Conservation (phyloP, 2,888 invertebrate species). For the Ophion slaviceki region DNA sequence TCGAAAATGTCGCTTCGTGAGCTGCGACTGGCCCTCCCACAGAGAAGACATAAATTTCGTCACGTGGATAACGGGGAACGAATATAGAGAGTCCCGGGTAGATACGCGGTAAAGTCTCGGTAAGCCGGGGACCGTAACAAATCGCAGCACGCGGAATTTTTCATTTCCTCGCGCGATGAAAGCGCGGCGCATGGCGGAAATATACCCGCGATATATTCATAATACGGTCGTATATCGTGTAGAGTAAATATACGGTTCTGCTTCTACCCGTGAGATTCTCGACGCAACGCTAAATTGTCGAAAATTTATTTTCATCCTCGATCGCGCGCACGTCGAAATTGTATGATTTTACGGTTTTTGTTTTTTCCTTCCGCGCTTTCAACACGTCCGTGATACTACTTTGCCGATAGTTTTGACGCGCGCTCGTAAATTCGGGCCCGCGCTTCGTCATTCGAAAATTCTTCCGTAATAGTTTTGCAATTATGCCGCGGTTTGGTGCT, state of each 20-base stretch:
- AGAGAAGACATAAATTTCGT: background rate
- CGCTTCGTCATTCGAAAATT: conserved; percentile 20
- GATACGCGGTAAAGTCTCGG: too few species aligned
- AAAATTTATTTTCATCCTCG: background rate
- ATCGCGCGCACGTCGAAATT: background rate
- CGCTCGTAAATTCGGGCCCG: conserved; percentile 14
- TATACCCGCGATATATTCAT: conserved; percentile 13
- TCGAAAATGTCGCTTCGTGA: too few species aligned
- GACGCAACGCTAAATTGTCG: background rate
- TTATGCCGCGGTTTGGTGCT: conserved; percentile 28
- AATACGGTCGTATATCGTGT: background rate
- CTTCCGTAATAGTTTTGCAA: conserved; percentile 40
- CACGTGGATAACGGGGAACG: background rate
- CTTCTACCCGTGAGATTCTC: background rate
- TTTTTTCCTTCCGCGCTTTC: background rate
- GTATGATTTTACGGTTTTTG: background rate
- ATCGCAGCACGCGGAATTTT: conserved; percentile 59
- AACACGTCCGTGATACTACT: background rate
- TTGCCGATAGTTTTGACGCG: conserved; percentile 19
- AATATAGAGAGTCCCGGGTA: too few species aligned
- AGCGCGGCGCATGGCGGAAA: background rate
- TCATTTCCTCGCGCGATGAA: conserved; percentile 49
- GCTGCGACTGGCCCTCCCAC: background rate
- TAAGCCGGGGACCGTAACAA: conserved; percentile 35
- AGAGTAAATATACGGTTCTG: background rate